phyloP scores from a whole-genome alignment of 1,140 invertebrate genomes.

The Bicyclus anynana region DNA sequence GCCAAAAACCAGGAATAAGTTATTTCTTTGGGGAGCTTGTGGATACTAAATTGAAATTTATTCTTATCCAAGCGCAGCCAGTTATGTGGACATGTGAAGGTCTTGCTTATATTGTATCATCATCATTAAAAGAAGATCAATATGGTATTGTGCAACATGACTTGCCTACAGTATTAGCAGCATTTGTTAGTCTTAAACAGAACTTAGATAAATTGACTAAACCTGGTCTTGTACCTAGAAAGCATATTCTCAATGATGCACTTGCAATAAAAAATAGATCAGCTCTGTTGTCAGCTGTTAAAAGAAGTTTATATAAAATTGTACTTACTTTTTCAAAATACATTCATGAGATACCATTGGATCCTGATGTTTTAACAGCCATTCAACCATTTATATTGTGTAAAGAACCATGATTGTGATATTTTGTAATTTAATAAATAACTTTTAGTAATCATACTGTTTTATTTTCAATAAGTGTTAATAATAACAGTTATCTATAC shows the following conservation, averaged over 20 bases:
- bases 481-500: too few relatives aligned
- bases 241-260: conserved; percentile 78
- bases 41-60: conserved; percentile 81
- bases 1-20: conserved; percentile 80
- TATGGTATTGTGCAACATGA: conserved; percentile 90
- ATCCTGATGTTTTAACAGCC: conserved; percentile 68
- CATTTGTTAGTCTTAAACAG: conserved; percentile 82
- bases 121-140: conserved; percentile 85
- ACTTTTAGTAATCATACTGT: background rate
- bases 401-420: conserved; percentile 61
- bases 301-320: conserved; percentile 86
- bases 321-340: conserved; percentile 83
- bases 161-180: conserved; percentile 81
- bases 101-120: conserved; percentile 81
- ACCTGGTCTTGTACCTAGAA: conserved; percentile 79
- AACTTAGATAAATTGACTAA: conserved; percentile 85
- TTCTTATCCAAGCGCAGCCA: conserved; percentile 81
- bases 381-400: conserved; percentile 74
- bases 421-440: conserved; percentile 11
- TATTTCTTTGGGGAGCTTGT: conserved; percentile 85
- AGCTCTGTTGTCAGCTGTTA: conserved; percentile 80
- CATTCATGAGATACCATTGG: conserved; percentile 81
- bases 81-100: conserved; percentile 85
- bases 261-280: conserved; percentile 80
- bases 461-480: background rate